Base-by-base conservation (phyloP, 2,113 vertebrate genomes). In the Tetrao urogallus region DNA sequence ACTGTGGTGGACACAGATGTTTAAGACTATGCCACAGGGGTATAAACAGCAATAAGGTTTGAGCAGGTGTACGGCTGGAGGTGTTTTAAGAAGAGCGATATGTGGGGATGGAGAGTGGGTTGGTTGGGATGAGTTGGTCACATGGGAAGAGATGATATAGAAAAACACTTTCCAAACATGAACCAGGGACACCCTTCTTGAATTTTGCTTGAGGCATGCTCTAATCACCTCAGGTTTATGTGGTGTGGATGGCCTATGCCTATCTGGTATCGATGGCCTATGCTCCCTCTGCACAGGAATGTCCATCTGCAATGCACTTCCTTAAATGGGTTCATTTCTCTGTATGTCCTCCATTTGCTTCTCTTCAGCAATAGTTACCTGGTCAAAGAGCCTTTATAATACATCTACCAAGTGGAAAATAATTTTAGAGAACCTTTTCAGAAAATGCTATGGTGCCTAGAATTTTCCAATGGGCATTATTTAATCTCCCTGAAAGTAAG, bases 61-160 rank as follows among this genome's bases (percentile, higher is more conserved):
- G 17, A 82, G 18, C 15, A 21, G 8, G 4, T 74, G 3, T 27
- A 30, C 6, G 12, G 48, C 24, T 25, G 15, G 80, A 89, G 42
- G 12, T 3, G 8, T 69, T 87, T 72, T n/a, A 73, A 43, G 43
- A 79, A 85, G 25, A 22, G 3, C 8, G 2, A 45, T 14, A 50
- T 66, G 18, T 69, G 19, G 30, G 24, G 18, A 34, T 38, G 12
- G 3, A 4, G 24, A 43, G 27, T 15, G 14, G 13, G 17, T 25
- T 88, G 79, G 9, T 0, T 70, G 27, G 10, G 5, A 27, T 10
- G 2, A 1, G 4, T 28, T 22, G 24, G 50, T 24, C 18, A 2
- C 1, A 15, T 32, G 42, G 42, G 30, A 66, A 32, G 2, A 76
- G 13, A 58, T 5, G 24, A 52, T 13, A 48, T 30, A 36, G 38